phyloP scores from a whole-genome alignment of 2,797 vertebrate species.

The Anolis apletophallus region DNA sequence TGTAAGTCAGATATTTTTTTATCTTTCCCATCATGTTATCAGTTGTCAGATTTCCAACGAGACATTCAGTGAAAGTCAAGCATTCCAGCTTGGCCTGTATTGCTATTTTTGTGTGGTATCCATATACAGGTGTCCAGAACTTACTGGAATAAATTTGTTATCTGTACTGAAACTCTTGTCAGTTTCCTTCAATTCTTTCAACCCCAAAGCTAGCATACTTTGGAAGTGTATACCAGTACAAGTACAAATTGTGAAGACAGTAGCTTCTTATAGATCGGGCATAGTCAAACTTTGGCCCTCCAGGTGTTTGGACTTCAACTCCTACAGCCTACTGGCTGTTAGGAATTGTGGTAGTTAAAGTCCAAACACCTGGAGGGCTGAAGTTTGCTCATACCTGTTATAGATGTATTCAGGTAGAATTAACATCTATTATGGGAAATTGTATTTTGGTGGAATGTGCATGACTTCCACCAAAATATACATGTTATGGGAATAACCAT shows the following conservation, averaged over 20 bases:
- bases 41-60: neutral
- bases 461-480: neutral
- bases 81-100: neutral
- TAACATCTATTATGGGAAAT: neutral
- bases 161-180: neutral
- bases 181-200: neutral
- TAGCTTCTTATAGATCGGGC: no score
- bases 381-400: no score
- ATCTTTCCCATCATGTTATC: no score
- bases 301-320: no score
- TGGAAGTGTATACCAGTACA: neutral
- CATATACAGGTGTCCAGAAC: neutral
- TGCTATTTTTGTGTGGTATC: neutral
- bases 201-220: neutral
- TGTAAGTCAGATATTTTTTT: neutral
- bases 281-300: no score
- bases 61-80: neutral
- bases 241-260: neutral
- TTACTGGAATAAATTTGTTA: neutral
- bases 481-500: neutral
- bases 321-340: no score
- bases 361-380: no score
- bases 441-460: neutral
- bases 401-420: neutral
- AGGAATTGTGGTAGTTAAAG: no score